Conservation (phyloP, 2,888 invertebrate genomes). For the Sicus ferrugineus region DNA sequence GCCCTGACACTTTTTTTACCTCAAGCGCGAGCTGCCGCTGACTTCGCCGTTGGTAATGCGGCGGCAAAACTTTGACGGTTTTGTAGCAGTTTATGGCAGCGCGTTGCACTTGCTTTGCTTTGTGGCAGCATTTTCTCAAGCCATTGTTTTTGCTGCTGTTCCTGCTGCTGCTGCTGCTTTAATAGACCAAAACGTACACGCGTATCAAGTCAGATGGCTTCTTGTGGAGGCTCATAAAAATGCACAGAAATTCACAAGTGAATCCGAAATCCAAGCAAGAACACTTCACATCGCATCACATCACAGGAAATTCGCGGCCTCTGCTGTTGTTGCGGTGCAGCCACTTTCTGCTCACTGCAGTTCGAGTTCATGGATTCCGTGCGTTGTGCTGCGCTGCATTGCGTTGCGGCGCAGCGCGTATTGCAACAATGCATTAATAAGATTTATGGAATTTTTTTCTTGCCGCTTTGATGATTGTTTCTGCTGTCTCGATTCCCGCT, state of each 20-base stretch:
- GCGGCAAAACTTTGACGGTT: neutral
- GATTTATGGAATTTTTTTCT: constrained; percentile 33
- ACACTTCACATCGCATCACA: constrained; percentile 9
- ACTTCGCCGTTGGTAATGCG: neutral
- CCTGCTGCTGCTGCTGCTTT: constrained; percentile 15
- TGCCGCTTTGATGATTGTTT: constrained; percentile 21
- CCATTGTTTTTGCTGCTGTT: neutral
- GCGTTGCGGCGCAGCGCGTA: constrained; percentile 3
- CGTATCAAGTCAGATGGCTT: neutral
- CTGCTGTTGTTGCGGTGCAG: neutral
- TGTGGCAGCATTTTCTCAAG: neutral
- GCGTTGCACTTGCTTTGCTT: constrained; percentile 13
- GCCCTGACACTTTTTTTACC: neutral
- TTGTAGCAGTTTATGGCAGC: constrained; percentile 12
- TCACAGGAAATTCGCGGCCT: neutral
- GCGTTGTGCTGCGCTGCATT: neutral
- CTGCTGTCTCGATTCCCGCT: neutral
- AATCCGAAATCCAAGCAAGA: neutral
- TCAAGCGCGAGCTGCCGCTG: neutral
- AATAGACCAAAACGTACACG: constrained; percentile 30
- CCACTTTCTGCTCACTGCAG: neutral
- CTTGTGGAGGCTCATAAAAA: constrained; percentile 30
- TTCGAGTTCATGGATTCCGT: neutral
- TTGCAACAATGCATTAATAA: constrained; percentile 34
- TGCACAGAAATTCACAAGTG: constrained; percentile 15